These are phyloP conservation scores for Cordilura impudica DNA, from an alignment of 2,888 invertebrate genomes.

Conservation along the genomic window DNA sequence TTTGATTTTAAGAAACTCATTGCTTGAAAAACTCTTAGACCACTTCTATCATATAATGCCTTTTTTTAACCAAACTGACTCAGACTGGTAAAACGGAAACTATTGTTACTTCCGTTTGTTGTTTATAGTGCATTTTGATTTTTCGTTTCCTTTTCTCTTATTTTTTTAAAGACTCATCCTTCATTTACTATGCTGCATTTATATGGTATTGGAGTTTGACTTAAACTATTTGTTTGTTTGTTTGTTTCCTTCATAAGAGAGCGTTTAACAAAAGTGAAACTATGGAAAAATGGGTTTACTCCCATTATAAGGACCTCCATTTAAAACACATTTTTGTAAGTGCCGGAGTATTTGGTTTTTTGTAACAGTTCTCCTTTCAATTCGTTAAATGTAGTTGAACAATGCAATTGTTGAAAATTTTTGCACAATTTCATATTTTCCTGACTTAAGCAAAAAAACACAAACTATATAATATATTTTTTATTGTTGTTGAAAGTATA, in stretches of 20 bases:
- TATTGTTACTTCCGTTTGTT: slow-evolving; percentile 61
- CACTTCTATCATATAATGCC: slow-evolving; percentile 34
- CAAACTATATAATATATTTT: neutral
- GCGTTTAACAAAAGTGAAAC: slow-evolving; percentile 60
- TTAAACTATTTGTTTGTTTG: neutral
- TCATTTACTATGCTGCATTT: neutral
- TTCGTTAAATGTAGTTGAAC: slow-evolving; percentile 57
- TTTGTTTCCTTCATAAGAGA: neutral
- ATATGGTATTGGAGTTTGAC: neutral
- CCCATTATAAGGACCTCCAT: slow-evolving; percentile 17
- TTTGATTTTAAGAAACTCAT: neutral
- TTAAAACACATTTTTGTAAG: neutral
- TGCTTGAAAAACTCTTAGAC: slow-evolving; percentile 42
- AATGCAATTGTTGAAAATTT: slow-evolving; percentile 60
- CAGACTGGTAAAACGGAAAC: slow-evolving; percentile 41
- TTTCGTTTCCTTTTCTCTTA: slow-evolving; percentile 44
- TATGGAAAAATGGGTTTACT: slow-evolving; percentile 45
- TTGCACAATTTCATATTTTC: slow-evolving; percentile 53
- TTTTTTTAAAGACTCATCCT: neutral
- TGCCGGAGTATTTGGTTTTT: neutral
- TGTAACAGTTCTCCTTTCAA: slow-evolving; percentile 42
- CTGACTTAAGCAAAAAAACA: neutral
- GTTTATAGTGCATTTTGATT: slow-evolving; percentile 54
- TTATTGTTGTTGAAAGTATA: neutral
- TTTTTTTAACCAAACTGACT: neutral